phyloP scores from a whole-genome alignment of 2,113 vertebrate species.

The Crotalus helleri region DNA sequence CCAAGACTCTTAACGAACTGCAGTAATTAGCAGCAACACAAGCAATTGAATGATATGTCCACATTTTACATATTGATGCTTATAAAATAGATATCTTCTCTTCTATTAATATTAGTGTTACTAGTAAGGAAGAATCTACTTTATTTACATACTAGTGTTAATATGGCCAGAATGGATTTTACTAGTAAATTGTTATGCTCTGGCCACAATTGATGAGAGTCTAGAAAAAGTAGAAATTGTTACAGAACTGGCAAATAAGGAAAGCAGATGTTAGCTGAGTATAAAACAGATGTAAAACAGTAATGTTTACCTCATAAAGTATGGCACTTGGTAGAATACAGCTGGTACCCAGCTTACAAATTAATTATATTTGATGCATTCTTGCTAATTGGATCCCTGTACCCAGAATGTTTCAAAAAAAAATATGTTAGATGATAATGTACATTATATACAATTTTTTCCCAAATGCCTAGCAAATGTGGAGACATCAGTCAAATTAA shows the following conservation, averaged over 20 bases:
- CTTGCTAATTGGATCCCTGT: conserved; percentile 70
- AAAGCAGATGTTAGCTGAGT: conserved; percentile 76
- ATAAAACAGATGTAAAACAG: conserved; percentile 76
- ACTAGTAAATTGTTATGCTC: conserved; percentile 24
- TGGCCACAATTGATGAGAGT: conserved; percentile 31
- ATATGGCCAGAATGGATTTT: not conserved
- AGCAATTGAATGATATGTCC: not conserved
- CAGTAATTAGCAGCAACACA: not conserved
- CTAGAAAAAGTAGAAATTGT: conserved; percentile 66
- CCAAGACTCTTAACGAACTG: not conserved
- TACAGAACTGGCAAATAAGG: conserved; percentile 57
- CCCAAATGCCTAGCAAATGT: conserved; percentile 18
- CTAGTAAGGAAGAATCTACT: not conserved
- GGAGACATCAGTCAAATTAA: not conserved
- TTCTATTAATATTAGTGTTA: not conserved
- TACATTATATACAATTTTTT: not conserved
- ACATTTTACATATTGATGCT: not conserved
- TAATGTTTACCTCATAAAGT: conserved; percentile 73
- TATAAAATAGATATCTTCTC: conserved; percentile 5
- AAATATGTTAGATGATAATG: not conserved
- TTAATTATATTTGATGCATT: conserved; percentile 77
- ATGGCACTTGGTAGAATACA: conserved; percentile 74
- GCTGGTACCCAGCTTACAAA: conserved; percentile 74
- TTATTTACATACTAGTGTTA: not conserved
- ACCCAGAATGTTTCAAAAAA: conserved; percentile 49